Conservation (phyloP, 1,140 invertebrate species). For the Cyclargus thomasi region DNA sequence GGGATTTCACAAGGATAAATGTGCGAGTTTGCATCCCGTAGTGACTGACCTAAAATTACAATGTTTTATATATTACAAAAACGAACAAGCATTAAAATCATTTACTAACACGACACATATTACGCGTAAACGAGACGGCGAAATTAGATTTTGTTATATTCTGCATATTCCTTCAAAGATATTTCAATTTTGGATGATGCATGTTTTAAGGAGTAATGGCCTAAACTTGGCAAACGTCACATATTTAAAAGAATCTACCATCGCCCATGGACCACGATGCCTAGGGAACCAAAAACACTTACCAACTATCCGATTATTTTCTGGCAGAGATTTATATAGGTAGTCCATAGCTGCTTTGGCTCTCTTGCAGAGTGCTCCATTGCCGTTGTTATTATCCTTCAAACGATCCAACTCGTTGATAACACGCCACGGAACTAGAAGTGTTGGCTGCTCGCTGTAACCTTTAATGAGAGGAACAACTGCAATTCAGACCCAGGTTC, state of each 20-base stretch:
- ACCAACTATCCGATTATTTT: constrained; percentile 61
- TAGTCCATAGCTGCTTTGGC: constrained; percentile 61
- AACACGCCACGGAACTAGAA: constrained; percentile 62
- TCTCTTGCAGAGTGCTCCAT: constrained; percentile 52
- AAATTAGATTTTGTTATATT: too few species aligned
- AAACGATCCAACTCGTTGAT: constrained; percentile 61
- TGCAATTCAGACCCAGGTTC: too few species aligned
- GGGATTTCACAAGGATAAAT: constrained; percentile 63
- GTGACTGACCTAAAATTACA: constrained; percentile 47
- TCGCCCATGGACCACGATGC: not conserved
- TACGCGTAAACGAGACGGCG: too few species aligned
- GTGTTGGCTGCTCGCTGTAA: constrained; percentile 51
- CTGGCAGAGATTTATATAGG: constrained; percentile 57
- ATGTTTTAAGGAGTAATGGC: too few species aligned
- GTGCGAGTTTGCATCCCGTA: constrained; percentile 60
- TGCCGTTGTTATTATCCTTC: constrained; percentile 66
- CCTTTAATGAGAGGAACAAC: constrained; percentile 34
- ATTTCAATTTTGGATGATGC: too few species aligned
- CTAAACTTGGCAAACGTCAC: too few species aligned
- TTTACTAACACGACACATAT: too few species aligned
- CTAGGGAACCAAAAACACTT: constrained; percentile 1
- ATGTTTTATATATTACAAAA: too few species aligned
- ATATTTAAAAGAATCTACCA: too few species aligned
- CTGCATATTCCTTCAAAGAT: too few species aligned
- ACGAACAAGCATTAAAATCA: too few species aligned